Percentiles rank a stretch among this genome's conserved stretches.
Conservation (phyloP, 2,113 vertebrate genomes). For the Pao palembangensis region DNA sequence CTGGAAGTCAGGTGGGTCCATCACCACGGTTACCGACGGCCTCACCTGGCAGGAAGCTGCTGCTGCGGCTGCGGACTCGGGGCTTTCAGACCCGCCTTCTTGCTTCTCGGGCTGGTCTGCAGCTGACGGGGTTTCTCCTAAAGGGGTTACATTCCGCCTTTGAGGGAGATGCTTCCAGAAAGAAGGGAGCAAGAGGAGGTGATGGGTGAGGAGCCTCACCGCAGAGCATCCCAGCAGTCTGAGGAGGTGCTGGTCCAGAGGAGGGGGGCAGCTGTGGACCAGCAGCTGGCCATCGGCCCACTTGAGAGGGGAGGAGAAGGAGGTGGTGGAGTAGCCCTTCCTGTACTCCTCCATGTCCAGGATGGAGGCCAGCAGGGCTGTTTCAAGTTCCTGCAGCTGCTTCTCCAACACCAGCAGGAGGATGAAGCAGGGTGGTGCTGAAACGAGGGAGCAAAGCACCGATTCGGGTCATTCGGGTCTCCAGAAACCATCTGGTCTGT, state of each 20-base stretch:
- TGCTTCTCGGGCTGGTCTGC: constrained; percentile 13
- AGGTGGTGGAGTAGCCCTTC: constrained; percentile 15
- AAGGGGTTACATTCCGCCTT: background rate
- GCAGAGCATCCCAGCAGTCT: constrained; percentile 52
- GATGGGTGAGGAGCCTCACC: constrained; percentile 10
- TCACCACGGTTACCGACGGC: background rate
- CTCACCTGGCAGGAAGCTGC: constrained; percentile 50
- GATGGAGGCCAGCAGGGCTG: constrained; percentile 58
- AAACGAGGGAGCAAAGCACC: background rate
- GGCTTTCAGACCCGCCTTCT: background rate
- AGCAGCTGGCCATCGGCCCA: constrained; percentile 62
- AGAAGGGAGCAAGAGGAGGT: background rate
- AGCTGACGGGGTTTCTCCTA: constrained; percentile 15
- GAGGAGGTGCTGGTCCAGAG: constrained; percentile 63
- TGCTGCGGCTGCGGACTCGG: constrained; percentile 31
- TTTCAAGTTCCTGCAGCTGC: constrained; percentile 59
- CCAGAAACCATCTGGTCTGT: too few relatives aligned
- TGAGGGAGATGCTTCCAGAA: too few relatives aligned
- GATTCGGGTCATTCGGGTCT: too few relatives aligned
- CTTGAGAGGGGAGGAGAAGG: constrained; percentile 47
- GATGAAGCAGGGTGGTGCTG: constrained; percentile 53
- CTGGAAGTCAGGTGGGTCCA: too few relatives aligned
- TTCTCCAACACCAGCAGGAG: constrained; percentile 66
- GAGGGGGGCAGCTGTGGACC: constrained; percentile 50
- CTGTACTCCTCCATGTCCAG: constrained; percentile 64